phyloP scores from a whole-genome alignment of 2,113 vertebrate species.

The Serilophus lunatus region DNA sequence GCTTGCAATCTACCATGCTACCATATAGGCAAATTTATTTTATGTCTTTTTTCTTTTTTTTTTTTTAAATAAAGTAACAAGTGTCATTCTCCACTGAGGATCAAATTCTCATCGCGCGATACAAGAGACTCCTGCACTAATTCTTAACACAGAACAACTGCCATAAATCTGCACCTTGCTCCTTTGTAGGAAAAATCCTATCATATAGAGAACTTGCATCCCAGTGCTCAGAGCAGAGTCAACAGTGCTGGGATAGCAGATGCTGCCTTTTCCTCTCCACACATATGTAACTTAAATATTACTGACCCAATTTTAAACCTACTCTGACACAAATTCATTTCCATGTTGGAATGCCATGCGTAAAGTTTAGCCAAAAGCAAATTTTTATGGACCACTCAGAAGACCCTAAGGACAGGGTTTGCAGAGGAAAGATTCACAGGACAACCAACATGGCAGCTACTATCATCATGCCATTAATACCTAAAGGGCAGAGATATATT shows the following conservation, averaged over 20 bases:
- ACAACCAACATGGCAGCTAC: background rate
- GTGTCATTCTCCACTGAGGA: background rate
- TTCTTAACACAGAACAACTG: background rate
- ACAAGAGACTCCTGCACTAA: background rate
- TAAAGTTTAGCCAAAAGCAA: slow-evolving; percentile 12
- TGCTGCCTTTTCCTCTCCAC: background rate
- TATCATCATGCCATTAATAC: background rate
- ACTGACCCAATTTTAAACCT: slow-evolving; percentile 26
- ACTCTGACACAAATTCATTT: slow-evolving; percentile 25
- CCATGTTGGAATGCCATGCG: background rate
- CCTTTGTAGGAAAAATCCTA: background rate
- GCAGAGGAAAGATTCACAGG: background rate
- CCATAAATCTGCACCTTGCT: background rate
- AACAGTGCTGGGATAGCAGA: background rate
- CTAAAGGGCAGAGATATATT: background rate
- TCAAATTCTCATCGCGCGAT: background rate
- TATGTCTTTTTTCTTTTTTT: background rate
- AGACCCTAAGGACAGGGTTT: background rate
- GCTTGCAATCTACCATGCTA: background rate
- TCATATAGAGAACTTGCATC: background rate
- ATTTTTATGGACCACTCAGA: background rate
- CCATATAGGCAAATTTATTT: background rate
- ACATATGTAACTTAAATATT: background rate
- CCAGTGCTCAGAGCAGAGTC: background rate
- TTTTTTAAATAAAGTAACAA: background rate